These are phyloP conservation scores for Cydia pomonella DNA, from an alignment of 1,140 invertebrate genomes.

Conservation along the genomic window DNA sequence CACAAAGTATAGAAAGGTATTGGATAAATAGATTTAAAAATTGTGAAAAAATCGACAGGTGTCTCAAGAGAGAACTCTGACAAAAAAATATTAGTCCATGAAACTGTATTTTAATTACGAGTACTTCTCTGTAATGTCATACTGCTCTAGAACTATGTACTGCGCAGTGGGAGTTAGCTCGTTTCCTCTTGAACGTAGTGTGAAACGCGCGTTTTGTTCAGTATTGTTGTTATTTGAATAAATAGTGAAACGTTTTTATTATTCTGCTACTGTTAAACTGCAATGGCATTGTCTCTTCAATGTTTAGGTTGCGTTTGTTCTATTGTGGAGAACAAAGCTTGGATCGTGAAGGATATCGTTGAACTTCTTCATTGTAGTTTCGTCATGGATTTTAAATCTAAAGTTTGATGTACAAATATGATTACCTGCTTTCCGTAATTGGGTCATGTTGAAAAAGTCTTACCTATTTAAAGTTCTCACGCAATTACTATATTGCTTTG, in stretches of 20 bases:
- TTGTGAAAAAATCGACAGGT: too few species aligned
- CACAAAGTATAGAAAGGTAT: too few species aligned
- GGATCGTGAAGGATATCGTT: neutral
- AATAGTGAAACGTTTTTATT: slow-evolving; percentile 33
- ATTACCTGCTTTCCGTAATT: neutral
- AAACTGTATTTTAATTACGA: too few species aligned
- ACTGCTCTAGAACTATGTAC: neutral
- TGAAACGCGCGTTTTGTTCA: slow-evolving; percentile 42
- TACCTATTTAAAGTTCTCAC: too few species aligned
- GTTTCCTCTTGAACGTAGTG: slow-evolving; percentile 34
- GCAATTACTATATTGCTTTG: too few species aligned
- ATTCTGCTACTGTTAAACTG: slow-evolving; percentile 29
- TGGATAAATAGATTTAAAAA: too few species aligned
- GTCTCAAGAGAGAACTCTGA: too few species aligned
- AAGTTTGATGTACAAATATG: neutral
- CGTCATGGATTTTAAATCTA: neutral
- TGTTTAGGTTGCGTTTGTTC: slow-evolving; percentile 26
- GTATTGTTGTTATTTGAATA: slow-evolving; percentile 43
- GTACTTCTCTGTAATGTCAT: neutral
- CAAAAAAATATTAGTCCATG: too few species aligned
- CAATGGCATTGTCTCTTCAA: slow-evolving; percentile 27
- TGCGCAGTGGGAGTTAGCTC: slow-evolving; percentile 18
- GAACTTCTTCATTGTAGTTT: neutral
- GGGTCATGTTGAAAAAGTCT: neutral
- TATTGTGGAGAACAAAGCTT: slow-evolving; percentile 11